A percentile compares a stretch with the other conserved stretches of the same genome.
Evolutionary conservation across 2,113 vertebrate genomes (phyloP).

Genomic region (Ivindomyrus marchei): DNA sequence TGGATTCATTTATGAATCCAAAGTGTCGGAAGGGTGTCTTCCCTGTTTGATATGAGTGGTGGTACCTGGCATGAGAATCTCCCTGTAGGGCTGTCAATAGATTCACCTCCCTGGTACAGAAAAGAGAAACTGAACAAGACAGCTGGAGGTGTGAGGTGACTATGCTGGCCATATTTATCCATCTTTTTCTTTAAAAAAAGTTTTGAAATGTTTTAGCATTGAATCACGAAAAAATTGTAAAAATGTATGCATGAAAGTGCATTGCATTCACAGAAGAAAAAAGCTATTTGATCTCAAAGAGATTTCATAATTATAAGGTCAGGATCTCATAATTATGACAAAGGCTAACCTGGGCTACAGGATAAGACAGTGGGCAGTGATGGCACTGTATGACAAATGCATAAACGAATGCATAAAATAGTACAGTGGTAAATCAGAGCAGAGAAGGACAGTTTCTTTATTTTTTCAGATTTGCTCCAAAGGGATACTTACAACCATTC

Average conservation of each 20-base stretch:
- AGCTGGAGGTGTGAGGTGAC: background rate
- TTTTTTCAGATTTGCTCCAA: background rate
- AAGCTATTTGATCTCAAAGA: background rate
- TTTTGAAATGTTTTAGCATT: too few relatives aligned
- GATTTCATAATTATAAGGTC: background rate
- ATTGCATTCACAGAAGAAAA: too few relatives aligned
- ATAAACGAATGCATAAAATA: too few relatives aligned
- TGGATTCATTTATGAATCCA: background rate
- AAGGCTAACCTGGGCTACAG: too few relatives aligned
- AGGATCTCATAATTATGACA: too few relatives aligned
- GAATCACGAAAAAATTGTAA: too few relatives aligned
- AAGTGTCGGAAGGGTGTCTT: background rate
- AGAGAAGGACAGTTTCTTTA: background rate
- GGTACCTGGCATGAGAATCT: background rate
- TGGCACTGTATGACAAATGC: too few relatives aligned
- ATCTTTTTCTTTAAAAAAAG: background rate
- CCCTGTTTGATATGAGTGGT: background rate
- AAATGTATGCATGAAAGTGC: too few relatives aligned
- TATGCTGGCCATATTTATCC: background rate
- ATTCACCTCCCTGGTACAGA: background rate
- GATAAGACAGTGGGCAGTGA: too few relatives aligned
- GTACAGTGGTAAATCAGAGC: too few relatives aligned
- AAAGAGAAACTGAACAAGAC: background rate
- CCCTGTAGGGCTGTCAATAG: background rate
- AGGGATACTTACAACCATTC: background rate